phyloP scores from a whole-genome alignment of 2,888 invertebrate species.

The Bombylius discolor region DNA sequence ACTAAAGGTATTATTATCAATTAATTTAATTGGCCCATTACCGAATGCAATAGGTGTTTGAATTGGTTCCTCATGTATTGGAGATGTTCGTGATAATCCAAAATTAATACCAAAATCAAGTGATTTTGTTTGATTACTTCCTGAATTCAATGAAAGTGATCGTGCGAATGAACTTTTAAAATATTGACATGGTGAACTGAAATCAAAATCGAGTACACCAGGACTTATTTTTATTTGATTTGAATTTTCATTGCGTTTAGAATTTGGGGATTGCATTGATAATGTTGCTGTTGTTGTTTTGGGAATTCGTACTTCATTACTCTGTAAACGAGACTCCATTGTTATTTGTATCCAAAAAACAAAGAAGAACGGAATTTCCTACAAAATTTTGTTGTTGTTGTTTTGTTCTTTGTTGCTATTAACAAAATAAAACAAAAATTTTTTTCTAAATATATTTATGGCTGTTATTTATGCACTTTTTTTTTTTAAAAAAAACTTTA shows the following conservation, averaged over 20 bases:
- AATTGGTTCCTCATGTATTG: constrained; percentile 6
- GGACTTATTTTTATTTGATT: not conserved
- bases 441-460: too few relatives aligned
- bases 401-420: too few relatives aligned
- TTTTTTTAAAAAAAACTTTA: too few relatives aligned
- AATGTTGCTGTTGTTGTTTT: constrained; percentile 5
- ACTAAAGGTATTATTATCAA: not conserved
- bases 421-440: too few relatives aligned
- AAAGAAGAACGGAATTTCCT: too few relatives aligned
- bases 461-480: too few relatives aligned
- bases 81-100: constrained; percentile 4
- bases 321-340: constrained; percentile 15
- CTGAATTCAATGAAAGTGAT: constrained; percentile 36
- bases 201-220: constrained; percentile 30
- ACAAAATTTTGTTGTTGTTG: too few relatives aligned
- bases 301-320: constrained; percentile 15
- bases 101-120: constrained; percentile 29
- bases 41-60: not conserved
- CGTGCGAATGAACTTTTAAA: constrained; percentile 45
- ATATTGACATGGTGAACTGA: constrained; percentile 35
- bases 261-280: not conserved
- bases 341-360: not conserved
- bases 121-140: constrained; percentile 30
- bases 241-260: not conserved
- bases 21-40: not conserved